Evolutionary conservation across 2,113 vertebrate species (phyloP).

Genomic region (Ranitomeya variabilis): DNA sequence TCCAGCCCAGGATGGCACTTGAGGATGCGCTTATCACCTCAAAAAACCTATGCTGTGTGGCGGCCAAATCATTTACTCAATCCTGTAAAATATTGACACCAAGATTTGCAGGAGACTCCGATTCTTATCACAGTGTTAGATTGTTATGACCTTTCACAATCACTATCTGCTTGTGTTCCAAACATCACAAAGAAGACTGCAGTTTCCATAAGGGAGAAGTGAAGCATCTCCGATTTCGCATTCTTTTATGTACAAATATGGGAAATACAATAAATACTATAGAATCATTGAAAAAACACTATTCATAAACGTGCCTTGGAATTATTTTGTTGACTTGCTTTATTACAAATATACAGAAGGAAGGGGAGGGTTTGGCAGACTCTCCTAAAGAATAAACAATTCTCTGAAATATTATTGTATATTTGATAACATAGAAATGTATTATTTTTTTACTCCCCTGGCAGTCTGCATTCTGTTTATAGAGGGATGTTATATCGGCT

Average conservation of each 20-base stretch:
- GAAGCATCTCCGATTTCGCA: not conserved
- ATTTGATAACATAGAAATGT: no score
- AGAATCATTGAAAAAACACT: not conserved
- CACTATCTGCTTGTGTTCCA: not conserved
- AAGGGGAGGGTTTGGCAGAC: no score
- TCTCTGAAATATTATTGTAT: no score
- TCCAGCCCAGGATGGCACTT: not conserved
- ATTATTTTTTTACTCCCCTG: no score
- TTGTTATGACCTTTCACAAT: not conserved
- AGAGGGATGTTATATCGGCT: no score
- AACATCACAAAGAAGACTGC: not conserved
- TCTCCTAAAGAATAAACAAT: no score
- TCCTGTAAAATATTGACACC: not conserved
- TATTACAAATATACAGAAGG: no score
- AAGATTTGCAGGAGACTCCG: not conserved
- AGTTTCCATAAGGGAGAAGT: not conserved
- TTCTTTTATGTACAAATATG: not conserved
- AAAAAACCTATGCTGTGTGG: not conserved
- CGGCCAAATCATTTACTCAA: constrained; percentile 8
- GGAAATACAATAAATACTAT: not conserved
- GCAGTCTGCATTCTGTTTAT: no score
- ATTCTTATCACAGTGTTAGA: not conserved
- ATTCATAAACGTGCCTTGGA: no score
- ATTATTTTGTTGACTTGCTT: no score
- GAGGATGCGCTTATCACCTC: not conserved